Evolutionary conservation across 2,888 invertebrate species (phyloP), one percentile per base, ranked within the genome.

Genomic region (Anorthoa munda): DNA sequence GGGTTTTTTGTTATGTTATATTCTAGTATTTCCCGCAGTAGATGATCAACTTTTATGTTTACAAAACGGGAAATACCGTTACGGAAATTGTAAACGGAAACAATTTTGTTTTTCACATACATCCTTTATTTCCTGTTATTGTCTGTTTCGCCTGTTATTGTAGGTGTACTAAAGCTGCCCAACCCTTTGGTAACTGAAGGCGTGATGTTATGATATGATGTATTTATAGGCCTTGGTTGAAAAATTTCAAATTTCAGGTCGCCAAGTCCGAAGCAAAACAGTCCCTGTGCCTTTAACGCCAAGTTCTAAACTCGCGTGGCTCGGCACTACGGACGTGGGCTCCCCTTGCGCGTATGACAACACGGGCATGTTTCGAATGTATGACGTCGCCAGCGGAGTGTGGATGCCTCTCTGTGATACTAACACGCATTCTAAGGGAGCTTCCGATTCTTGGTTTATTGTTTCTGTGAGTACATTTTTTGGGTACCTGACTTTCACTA

Each of bases 361-460:
- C 9, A 96, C 97, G 53, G 99, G 99, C 0, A 92, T 97, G 66
- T 91, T 99, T 48, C 97, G 98, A 71, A 93, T 99, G 86, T 97
- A 98, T 85, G 97, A 97, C 81, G 94, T 97, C 31, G 95, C 97
- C 72, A 97, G 97, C 68, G 97, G 97, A 55, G 94, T 97, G 9
- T 99, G 99, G 99, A 97, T 97, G 89, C 98, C 98, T 0, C 97
- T 98, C 45, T 98, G 98, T 84, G 98, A 98, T 90, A 97, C 98
- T 12, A 97, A 96, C 85, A 95, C 97, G 74, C 97, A 98, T 92
- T 90, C 94, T 0, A 93, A 90, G 65, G 96, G 96, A 3, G 96
- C 87, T 1, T 95, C 95, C 0, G 96, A 96, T 74, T 88, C 94
- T 0, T 96, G 95, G 95, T 96, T 93, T 69, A 93, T 96, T 77